A percentile compares a stretch with the other conserved stretches of the same genome.
These are phyloP conservation scores for Noctua janthe DNA, from an alignment of 2,888 invertebrate genomes.

Conservation along the genomic window DNA sequence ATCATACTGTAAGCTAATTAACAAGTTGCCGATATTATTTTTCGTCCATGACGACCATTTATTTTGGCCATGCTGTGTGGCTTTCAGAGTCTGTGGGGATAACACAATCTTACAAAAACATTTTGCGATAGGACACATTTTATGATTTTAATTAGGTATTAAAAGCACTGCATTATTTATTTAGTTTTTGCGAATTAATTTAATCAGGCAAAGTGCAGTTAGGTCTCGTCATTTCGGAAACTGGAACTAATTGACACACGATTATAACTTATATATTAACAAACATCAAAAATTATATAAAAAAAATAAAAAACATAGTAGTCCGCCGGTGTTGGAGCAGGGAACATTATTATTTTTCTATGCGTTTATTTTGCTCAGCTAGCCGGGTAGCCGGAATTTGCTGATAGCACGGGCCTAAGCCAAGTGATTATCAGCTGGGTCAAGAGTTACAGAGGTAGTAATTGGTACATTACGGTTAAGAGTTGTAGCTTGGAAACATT, in stretches of 20 bases:
- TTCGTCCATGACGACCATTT: slow-evolving; percentile 4
- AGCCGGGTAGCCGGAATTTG: no score
- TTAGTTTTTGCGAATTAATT: not conserved
- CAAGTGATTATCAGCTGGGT: no score
- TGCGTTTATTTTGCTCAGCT: no score
- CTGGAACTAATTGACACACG: not conserved
- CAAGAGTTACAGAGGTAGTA: no score
- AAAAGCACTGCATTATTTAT: not conserved
- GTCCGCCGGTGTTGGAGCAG: no score
- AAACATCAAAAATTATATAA: no score
- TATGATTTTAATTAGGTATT: slow-evolving; percentile 8
- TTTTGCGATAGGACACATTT: not conserved
- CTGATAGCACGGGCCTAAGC: no score
- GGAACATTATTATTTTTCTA: no score
- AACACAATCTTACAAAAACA: not conserved
- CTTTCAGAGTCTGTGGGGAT: not conserved
- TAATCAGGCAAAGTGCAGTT: not conserved
- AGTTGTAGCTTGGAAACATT: no score
- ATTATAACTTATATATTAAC: not conserved
- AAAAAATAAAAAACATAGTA: no score
- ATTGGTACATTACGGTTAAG: no score
- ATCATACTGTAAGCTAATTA: slow-evolving; percentile 27
- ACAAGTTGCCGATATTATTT: slow-evolving; percentile 11
- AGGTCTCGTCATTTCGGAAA: not conserved
- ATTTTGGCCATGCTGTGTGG: not conserved